Evolutionary conservation across 1,140 invertebrate genomes (phyloP), one percentile per base, ranked within the genome.

Genomic region (Hyphantria cunea): DNA sequence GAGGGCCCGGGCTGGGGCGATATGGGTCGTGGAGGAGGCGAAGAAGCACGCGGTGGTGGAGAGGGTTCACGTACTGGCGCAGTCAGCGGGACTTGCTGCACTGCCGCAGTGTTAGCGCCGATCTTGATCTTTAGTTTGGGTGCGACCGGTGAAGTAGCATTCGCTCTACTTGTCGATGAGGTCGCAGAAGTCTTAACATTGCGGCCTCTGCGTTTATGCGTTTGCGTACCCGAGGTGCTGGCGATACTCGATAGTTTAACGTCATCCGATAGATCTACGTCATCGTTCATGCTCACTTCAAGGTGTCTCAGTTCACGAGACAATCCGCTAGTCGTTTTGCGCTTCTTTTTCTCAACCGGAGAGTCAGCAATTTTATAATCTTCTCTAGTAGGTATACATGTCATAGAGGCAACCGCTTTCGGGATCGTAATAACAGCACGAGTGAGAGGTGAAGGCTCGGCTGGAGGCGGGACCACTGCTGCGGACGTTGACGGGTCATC

Each of bases 101-200:
- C 93, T 41, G 80, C 91, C 8, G 93, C 93, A 39, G 80, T 91
- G 66, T 89, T 92, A 6, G 92, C 93, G 6, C 95, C 94, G 37
- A 97, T 94, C 83, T 97, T 97, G 41, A 97, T 97, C 87, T 97
- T 97, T 8, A 97, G 81, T 82, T 96, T 97, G 0, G 96, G 96
- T 4, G 94, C 80, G 11, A 87, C 70, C 9, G 86, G 90, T 11
- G 84, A 78, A 17, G 74, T 79, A 7, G 70, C 76, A 59, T 39
- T 78, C 17, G 76, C 68, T 49, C 63, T 71, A 49, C 84, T 86
- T 12, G 41, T 44, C 2, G 41, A 6, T 13, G 41, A 6, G n/a
- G 12, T 7, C 41, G 41, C n/a, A 9, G 41, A 12, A 6, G 87
- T 84, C 71, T 92, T 92, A 2, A 74, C 63, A 6, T 87, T 77